Evolutionary conservation across 1,140 invertebrate genomes (phyloP).

Genomic region (Conus ventricosus): DNA sequence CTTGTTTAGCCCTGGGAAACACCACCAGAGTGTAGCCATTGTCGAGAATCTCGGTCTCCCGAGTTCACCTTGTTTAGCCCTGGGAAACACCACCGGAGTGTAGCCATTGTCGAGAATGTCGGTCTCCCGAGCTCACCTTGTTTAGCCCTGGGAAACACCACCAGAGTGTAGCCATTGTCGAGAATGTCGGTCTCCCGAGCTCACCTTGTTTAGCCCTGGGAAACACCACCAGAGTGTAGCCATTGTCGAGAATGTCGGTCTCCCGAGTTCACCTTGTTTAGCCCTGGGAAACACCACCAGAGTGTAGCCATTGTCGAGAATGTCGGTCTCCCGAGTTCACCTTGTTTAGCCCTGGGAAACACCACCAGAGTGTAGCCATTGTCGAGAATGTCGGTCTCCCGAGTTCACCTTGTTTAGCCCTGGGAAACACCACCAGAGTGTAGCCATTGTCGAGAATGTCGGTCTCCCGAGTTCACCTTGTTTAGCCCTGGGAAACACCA

Average conservation of each 20-base stretch:
- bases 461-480: conserved; percentile 62
- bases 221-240: conserved; percentile 62
- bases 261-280: too few species aligned
- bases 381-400: conserved; percentile 64
- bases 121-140: conserved; percentile 62
- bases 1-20: too few species aligned
- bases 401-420: too few species aligned
- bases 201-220: too few species aligned
- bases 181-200: conserved; percentile 63
- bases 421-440: conserved; percentile 58
- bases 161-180: conserved; percentile 63
- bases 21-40: conserved; percentile 63
- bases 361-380: conserved; percentile 63
- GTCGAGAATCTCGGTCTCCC: conserved; percentile 64
- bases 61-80: too few species aligned
- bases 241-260: conserved; percentile 63
- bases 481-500: too few species aligned
- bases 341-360: too few species aligned
- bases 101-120: conserved; percentile 65
- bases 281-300: conserved; percentile 60
- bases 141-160: too few species aligned
- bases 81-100: conserved; percentile 58
- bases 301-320: conserved; percentile 63
- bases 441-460: conserved; percentile 65
- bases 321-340: conserved; percentile 63